phyloP scores from a whole-genome alignment of 1,140 invertebrate genomes.

The Ridgeia piscesae region DNA sequence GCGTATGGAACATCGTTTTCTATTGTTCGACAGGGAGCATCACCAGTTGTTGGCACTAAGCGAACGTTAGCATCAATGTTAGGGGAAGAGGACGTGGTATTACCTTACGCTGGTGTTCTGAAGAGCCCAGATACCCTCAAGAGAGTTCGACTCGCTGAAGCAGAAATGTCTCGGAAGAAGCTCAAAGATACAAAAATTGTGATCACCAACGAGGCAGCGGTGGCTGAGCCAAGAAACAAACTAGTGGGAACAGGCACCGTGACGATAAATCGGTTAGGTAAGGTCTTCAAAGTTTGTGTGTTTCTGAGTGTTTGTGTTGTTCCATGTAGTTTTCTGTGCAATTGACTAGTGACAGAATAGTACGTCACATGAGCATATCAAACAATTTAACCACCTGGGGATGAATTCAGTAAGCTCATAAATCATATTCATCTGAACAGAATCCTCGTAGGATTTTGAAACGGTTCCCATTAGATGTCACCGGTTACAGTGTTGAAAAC shows the following conservation, averaged over 20 bases:
- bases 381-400: too few relatives aligned
- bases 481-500: too few relatives aligned
- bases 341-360: too few relatives aligned
- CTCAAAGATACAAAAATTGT: not conserved
- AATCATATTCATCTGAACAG: too few relatives aligned
- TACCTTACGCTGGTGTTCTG: not conserved
- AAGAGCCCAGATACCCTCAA: not conserved
- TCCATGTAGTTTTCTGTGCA: too few relatives aligned
- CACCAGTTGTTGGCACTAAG: not conserved
- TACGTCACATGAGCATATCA: too few relatives aligned
- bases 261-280: conserved; percentile 42
- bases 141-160: not conserved
- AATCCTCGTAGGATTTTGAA: too few relatives aligned
- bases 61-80: not conserved
- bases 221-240: not conserved
- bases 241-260: conserved; percentile 36
- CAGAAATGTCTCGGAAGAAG: not conserved
- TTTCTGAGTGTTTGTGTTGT: not conserved
- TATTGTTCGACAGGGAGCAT: not conserved
- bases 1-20: not conserved
- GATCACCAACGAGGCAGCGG: conserved; percentile 24
- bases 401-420: too few relatives aligned
- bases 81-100: not conserved
- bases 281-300: conserved; percentile 23
- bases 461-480: too few relatives aligned